Percentiles rank a stretch among this genome's conserved stretches.
phyloP scores from a whole-genome alignment of 2,888 invertebrate genomes.

The Spilarctia lutea region DNA sequence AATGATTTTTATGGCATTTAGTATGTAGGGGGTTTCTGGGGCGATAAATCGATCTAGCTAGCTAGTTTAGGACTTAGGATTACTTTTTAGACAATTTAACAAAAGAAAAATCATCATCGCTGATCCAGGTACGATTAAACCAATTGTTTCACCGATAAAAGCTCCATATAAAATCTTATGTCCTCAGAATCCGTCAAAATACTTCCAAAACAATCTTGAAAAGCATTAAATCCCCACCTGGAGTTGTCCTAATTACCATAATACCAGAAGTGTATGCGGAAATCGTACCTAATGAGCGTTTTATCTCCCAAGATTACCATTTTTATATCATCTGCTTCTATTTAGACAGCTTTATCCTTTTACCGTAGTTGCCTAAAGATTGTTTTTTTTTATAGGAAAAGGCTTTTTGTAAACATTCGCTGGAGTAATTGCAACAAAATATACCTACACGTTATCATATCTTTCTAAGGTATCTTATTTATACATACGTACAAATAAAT shows the following conservation, averaged over 20 bases:
- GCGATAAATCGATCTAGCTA: too few relatives aligned
- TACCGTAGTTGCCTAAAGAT: not conserved
- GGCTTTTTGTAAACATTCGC: not conserved
- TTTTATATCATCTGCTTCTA: slow-evolving; percentile 10
- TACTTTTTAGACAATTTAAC: too few relatives aligned
- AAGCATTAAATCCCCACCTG: not conserved
- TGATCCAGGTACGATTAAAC: too few relatives aligned
- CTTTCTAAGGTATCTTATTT: not conserved
- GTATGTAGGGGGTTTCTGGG: too few relatives aligned
- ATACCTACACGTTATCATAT: not conserved
- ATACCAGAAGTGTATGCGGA: not conserved
- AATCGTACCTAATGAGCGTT: slow-evolving; percentile 11
- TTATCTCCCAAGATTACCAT: slow-evolving; percentile 12
- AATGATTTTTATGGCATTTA: too few relatives aligned
- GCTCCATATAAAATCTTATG: not conserved
- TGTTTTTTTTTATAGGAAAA: not conserved
- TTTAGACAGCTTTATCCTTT: not conserved
- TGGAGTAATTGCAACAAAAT: not conserved
- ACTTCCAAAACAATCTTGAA: not conserved
- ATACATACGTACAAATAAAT: too few relatives aligned
- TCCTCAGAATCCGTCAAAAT: not conserved
- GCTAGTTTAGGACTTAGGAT: too few relatives aligned
- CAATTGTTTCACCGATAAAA: not conserved
- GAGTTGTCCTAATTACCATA: slow-evolving; percentile 3
- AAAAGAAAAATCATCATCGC: too few relatives aligned